Evolutionary conservation across 2,797 vertebrate genomes (phyloP), one percentile per base, ranked within the genome.

Genomic region (Mormyrops boulengeri): DNA sequence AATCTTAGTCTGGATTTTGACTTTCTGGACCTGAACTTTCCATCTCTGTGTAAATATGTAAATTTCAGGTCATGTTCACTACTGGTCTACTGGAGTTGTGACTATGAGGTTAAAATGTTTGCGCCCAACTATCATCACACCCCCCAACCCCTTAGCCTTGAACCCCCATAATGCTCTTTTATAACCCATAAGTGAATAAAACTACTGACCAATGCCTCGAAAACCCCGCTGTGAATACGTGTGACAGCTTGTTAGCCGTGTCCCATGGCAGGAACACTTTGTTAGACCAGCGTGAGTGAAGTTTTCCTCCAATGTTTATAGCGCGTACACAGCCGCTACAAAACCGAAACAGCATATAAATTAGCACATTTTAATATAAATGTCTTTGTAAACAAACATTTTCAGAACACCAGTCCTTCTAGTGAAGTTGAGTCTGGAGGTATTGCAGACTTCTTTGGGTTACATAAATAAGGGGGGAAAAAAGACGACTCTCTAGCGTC

Each of bases 331-430:
- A 50, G 88, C 49, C 44, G 49, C 82, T 80, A 22, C 19, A 8
- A 80, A 88, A 69, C 62, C 47, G 90, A 52, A 50, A 85, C 69
- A 12, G 49, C 47, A 92, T 91, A 94, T 95, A 95, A 96, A 95
- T 96, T 95, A 95, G 91, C 88, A 94, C 93, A 92, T 91, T 92
- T 92, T 88, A 93, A 93, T 90, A 91, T 92, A 91, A 94, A 95
- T 87, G 93, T 95, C 93, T 95, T 93, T 96, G 95, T 96, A 96
- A 96, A 96, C 95, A 94, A 93, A 90, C 88, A 89, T 41, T 62
- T 90, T 62, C 26, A 88, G 73, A 88, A 90, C 60, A 85, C 53
- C 69, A 22, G 89, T 91, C 87, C 88, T 89, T 80, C 85, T 60
- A 86, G 62, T 88, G 89, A 90, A 89, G 53, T 9, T 66, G 90